Percentiles rank a stretch among this genome's conserved stretches.
Evolutionary conservation across 2,797 vertebrate species (phyloP).

Genomic region (Basileuterus tristriatus): DNA sequence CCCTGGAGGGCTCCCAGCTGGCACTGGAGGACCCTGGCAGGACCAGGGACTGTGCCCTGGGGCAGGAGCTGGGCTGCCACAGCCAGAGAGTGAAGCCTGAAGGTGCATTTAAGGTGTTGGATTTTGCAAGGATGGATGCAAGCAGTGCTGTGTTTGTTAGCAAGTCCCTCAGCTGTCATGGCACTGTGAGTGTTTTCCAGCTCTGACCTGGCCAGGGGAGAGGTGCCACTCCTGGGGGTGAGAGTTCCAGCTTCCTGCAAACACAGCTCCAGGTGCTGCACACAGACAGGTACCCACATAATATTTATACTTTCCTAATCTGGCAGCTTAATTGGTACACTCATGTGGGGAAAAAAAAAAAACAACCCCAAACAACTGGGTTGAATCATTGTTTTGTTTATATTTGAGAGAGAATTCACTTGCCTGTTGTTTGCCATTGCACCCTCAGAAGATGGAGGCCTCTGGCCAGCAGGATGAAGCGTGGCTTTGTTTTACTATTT

Average conservation of each 20-base stretch:
- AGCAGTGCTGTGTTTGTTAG: neutral
- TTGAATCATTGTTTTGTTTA: neutral
- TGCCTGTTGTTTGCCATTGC: neutral
- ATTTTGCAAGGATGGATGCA: neutral
- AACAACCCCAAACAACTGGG: neutral
- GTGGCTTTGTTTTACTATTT: constrained; percentile 35
- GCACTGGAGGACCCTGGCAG: neutral
- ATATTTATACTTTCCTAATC: neutral
- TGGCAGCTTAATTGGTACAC: neutral
- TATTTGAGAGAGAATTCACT: neutral
- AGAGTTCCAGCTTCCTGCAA: neutral
- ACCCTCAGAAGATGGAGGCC: neutral
- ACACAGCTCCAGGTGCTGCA: neutral
- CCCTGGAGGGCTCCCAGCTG: neutral
- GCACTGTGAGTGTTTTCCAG: neutral
- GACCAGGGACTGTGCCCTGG: neutral
- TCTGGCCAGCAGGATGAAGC: neutral
- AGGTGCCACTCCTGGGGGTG: neutral
- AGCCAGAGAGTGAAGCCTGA: neutral
- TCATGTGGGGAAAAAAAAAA: no score
- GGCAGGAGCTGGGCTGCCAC: neutral
- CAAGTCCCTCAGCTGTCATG: neutral
- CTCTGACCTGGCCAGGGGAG: neutral
- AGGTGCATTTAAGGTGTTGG: neutral
- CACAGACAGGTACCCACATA: neutral